Conservation (phyloP, 2,888 invertebrate species). For the Hyppa rectilinea region DNA sequence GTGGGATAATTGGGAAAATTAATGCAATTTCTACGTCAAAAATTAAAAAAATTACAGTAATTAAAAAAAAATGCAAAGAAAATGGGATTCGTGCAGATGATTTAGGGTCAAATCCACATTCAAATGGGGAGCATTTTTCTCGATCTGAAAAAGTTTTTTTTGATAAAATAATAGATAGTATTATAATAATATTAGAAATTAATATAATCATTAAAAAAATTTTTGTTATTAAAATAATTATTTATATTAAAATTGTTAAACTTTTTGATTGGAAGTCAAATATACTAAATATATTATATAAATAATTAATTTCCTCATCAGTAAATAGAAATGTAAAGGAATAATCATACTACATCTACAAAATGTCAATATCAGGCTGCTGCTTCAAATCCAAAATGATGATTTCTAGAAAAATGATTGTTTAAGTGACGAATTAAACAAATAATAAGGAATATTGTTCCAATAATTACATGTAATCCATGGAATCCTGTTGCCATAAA, state of each 20-base stretch:
- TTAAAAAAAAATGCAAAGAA: no score
- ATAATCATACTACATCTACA: constrained; percentile 83
- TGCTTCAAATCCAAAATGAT: constrained; percentile 56
- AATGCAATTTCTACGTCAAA: constrained; percentile 94
- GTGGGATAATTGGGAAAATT: constrained; percentile 90
- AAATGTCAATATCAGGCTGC: constrained; percentile 86
- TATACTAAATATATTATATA: constrained; percentile 93
- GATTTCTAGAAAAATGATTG: constrained; percentile 76
- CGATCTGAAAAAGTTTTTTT: constrained; percentile 91
- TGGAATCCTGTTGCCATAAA: no score
- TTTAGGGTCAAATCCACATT: constrained; percentile 86
- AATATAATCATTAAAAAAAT: constrained; percentile 79
- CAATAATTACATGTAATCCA: no score
- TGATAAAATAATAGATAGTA: constrained; percentile 87
- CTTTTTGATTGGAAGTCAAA: constrained; percentile 94
- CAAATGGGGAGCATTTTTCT: constrained; percentile 92
- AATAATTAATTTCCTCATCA: constrained; percentile 92
- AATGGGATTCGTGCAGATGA: no score
- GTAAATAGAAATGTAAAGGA: constrained; percentile 91
- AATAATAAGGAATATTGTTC: no score
- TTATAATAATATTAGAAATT: no score
- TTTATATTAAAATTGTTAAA: constrained; percentile 91
- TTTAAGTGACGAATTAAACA: constrained; percentile 79
- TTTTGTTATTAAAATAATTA: constrained; percentile 86
- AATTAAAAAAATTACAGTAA: no score